Conservation (phyloP, 2,888 invertebrate genomes). For the Pandemis heparana region DNA sequence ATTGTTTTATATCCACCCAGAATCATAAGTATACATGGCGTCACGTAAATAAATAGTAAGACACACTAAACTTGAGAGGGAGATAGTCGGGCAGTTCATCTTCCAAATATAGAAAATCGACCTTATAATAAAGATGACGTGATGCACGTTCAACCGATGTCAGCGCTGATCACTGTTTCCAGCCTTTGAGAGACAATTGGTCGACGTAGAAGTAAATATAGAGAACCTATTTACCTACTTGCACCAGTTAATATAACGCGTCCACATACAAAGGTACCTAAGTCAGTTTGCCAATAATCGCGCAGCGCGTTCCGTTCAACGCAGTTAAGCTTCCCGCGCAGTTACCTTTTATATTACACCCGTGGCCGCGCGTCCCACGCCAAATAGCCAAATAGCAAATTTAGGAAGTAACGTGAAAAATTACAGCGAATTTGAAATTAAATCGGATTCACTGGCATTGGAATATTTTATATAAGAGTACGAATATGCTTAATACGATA, state of each 20-base stretch:
- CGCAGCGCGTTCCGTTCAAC: neutral
- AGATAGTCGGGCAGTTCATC: too few relatives aligned
- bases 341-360: neutral
- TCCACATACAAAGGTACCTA: neutral
- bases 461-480: too few relatives aligned
- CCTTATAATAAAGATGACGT: too few relatives aligned
- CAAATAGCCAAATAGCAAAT: slow-evolving; percentile 3
- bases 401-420: neutral
- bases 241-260: neutral
- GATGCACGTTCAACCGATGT: too few relatives aligned
- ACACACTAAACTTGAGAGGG: too few relatives aligned
- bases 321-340: slow-evolving; percentile 9
- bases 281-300: neutral
- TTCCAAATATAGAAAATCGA: too few relatives aligned
- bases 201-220: too few relatives aligned
- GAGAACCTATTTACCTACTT: neutral
- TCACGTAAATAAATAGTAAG: too few relatives aligned
- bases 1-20: neutral
- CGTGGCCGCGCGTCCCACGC: slow-evolving; percentile 7
- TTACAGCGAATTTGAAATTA: neutral
- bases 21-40: neutral
- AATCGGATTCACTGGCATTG: neutral
- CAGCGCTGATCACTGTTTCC: too few relatives aligned
- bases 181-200: too few relatives aligned
- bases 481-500: too few relatives aligned